phyloP scores from a whole-genome alignment of 53 echinoderm and acorn worm species.

The Luidia sarsii region DNA sequence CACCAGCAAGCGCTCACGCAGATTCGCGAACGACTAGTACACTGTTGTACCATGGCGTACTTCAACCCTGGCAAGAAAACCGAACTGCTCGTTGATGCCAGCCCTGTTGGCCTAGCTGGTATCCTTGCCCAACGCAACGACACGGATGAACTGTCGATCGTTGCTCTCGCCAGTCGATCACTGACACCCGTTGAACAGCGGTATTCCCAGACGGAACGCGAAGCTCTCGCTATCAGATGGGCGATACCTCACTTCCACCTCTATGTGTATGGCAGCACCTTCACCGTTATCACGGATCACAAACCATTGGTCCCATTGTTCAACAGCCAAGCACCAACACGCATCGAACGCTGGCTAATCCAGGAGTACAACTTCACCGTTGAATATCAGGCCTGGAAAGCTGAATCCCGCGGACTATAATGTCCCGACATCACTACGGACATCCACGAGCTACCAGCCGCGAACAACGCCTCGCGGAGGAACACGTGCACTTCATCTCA shows the following conservation, averaged over 20 bases:
- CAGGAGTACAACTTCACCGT: slow-evolving; percentile 6
- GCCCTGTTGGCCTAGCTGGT: slow-evolving; percentile 64
- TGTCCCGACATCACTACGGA: slow-evolving; percentile 51
- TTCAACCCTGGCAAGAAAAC: slow-evolving; percentile 50
- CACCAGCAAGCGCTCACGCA: slow-evolving; percentile 17
- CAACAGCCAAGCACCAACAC: slow-evolving; percentile 46
- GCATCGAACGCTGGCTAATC: slow-evolving; percentile 31
- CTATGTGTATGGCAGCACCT: slow-evolving; percentile 58
- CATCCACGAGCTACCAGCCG: not conserved
- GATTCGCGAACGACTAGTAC: slow-evolving; percentile 31
- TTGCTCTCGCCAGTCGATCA: slow-evolving; percentile 3
- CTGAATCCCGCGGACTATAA: slow-evolving; percentile 65
- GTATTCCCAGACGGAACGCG: slow-evolving; percentile 66
- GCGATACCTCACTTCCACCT: slow-evolving; percentile 51
- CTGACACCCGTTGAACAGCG: slow-evolving; percentile 63
- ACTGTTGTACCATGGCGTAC: slow-evolving; percentile 51
- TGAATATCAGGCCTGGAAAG: too few relatives aligned
- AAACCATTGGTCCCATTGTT: slow-evolving; percentile 53
- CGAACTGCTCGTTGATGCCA: slow-evolving; percentile 61
- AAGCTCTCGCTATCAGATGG: slow-evolving; percentile 66
- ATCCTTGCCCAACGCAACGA: slow-evolving; percentile 48
- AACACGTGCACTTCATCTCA: not conserved
- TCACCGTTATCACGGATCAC: slow-evolving; percentile 61
- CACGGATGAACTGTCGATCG: slow-evolving; percentile 5
- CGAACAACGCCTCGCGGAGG: slow-evolving; percentile 42